A percentile compares a stretch with the other conserved stretches of the same genome.
These are phyloP conservation scores for Rotaria socialis DNA, from an alignment of 2,888 invertebrate species.

Conservation along the genomic window DNA sequence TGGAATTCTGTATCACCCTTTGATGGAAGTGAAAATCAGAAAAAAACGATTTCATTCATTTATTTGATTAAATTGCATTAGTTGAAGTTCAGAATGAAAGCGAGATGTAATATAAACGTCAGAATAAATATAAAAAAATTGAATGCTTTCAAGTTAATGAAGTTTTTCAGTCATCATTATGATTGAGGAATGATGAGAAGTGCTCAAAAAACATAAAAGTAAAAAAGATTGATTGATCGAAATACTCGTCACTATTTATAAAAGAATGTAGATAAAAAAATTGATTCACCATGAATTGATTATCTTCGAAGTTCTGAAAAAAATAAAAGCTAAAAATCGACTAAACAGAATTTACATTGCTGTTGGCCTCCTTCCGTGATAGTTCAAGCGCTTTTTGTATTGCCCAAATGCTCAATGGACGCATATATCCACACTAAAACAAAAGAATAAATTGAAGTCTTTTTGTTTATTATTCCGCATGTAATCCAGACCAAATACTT, in stretches of 20 bases:
- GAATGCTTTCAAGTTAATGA: neutral
- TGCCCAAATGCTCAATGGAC: constrained; percentile 44
- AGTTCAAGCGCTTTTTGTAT: constrained; percentile 40
- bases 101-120: neutral
- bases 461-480: too few relatives aligned
- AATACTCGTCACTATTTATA: neutral
- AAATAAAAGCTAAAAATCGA: neutral
- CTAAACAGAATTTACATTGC: neutral
- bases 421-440: constrained; percentile 44
- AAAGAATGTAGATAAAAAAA: neutral
- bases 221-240: neutral
- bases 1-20: too few relatives aligned
- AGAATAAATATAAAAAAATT: neutral
- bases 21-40: too few relatives aligned
- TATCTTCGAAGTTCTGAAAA: neutral
- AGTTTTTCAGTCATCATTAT: neutral
- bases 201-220: neutral
- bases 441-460: neutral
- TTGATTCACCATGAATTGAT: neutral
- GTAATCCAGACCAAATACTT: neutral
- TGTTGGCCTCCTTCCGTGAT: neutral
- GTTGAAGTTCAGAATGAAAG: neutral
- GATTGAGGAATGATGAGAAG: neutral
- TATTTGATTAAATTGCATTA: too few relatives aligned
- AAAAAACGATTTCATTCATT: too few relatives aligned